These are phyloP conservation scores for Menidia beryllina DNA, from an alignment of 2,113 vertebrate species.

Conservation along the genomic window DNA sequence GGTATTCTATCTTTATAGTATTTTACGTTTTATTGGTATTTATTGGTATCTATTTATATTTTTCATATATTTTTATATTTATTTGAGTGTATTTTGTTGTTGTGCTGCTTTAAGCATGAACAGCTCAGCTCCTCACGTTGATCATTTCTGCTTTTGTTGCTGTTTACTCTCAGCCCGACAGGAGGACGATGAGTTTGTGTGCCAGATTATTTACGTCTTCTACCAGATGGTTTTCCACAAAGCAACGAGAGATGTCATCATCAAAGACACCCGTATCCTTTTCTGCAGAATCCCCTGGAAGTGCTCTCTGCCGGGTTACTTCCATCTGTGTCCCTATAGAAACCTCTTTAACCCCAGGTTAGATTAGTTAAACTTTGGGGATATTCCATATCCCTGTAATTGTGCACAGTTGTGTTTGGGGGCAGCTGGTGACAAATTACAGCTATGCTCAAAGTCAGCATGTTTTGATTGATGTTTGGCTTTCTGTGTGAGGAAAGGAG, in stretches of 20 bases:
- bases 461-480: background rate
- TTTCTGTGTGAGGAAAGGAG: background rate
- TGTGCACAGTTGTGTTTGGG: background rate
- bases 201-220: constrained; percentile 96
- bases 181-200: constrained; percentile 96
- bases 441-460: background rate
- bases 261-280: constrained; percentile 95
- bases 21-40: too few relatives aligned
- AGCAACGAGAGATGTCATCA: constrained; percentile 94
- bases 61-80: too few relatives aligned
- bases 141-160: background rate
- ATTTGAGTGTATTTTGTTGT: too few relatives aligned
- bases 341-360: background rate
- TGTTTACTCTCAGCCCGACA: constrained; percentile 85
- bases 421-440: background rate
- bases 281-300: too few relatives aligned
- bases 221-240: constrained; percentile 98
- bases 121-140: too few relatives aligned
- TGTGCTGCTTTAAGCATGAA: too few relatives aligned
- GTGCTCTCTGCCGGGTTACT: too few relatives aligned
- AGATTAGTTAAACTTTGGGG: background rate
- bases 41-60: too few relatives aligned
- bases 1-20: too few relatives aligned
- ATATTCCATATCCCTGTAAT: background rate
- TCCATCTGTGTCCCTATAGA: background rate